Base-by-base conservation (phyloP, 2,113 vertebrate species). In the Apistogramma diplotaenia region DNA sequence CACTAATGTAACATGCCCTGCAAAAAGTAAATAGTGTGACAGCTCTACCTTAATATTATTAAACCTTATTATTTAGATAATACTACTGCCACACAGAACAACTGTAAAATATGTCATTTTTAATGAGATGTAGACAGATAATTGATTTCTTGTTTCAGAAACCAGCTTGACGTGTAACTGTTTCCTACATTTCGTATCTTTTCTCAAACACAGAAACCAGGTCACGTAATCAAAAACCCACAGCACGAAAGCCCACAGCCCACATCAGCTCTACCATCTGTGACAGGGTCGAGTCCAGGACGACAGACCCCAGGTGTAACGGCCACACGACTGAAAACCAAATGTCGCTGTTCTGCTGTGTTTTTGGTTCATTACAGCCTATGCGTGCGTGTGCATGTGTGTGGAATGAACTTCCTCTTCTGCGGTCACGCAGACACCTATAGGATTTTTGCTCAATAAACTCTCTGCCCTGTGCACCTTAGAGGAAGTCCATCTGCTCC, bases 361-460 rank as follows among this genome's bases (percentile, higher is more conserved):
- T 56, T 70, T 86, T 79, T 76, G 72, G 59, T 84, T 76, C 79
- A 78, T 33, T 76, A 57, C 16, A 49, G 58, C 74, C 15, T 59
- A 55, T 51, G 43, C 27, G 40, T 70, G 62, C 40, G 25, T 78
- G 40, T 59, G 43, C 43, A 56, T 84, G 29, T 62, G 67, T 73
- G 61, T 81, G 46, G 59, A 90, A 76, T 82, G 76, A 90, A 93
- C 89, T 85, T 91, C 81, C 84, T 78, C 83, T 43, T 77, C 83
- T 77, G 74, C 77, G 85, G 84, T 83, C 71, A 72, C 54, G 76
- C 81, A 90, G 88, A 93, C 88, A 92, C 90, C 91, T 89, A 76
- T 12, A 93, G 93, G 92, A 93, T 92, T 91, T 84, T 81, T 81
- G 92, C 90, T 93, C 89, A 90, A 93, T 93, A 92, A 92, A 93